Conservation (phyloP, 2,797 vertebrate genomes). For the Botia kubotai region DNA sequence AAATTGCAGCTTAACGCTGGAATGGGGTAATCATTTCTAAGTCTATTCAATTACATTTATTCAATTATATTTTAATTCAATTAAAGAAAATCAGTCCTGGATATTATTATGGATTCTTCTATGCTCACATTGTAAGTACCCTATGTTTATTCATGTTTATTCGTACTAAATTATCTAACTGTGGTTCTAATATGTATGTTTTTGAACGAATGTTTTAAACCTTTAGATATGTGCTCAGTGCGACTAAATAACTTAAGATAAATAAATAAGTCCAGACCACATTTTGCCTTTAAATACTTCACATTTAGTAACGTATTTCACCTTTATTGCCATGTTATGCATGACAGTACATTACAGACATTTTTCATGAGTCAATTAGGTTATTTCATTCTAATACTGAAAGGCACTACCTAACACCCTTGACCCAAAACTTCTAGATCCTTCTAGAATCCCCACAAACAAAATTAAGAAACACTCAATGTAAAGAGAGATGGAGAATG, state of each 20-base stretch:
- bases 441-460: constrained; percentile 68
- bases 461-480: constrained; percentile 65
- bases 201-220: neutral
- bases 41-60: too few relatives aligned
- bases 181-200: neutral
- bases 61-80: too few relatives aligned
- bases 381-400: constrained; percentile 73
- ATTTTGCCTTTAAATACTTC: neutral
- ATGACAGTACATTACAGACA: constrained; percentile 39
- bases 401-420: constrained; percentile 79
- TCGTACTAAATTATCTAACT: too few relatives aligned
- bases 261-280: neutral
- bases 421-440: constrained; percentile 56
- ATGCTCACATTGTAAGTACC: too few relatives aligned
- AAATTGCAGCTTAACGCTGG: too few relatives aligned
- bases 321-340: constrained; percentile 47
- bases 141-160: too few relatives aligned
- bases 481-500: constrained; percentile 21
- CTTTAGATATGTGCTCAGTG: neutral
- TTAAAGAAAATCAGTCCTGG: too few relatives aligned
- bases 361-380: constrained; percentile 39
- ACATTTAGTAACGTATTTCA: constrained; percentile 4
- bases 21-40: too few relatives aligned
- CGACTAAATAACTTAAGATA: neutral
- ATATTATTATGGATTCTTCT: too few relatives aligned